Percentiles rank a stretch among this genome's conserved stretches.
Evolutionary conservation across 92 coral and sea anemone genomes (phyloP).

Genomic region (Zoanthus gigantus): DNA sequence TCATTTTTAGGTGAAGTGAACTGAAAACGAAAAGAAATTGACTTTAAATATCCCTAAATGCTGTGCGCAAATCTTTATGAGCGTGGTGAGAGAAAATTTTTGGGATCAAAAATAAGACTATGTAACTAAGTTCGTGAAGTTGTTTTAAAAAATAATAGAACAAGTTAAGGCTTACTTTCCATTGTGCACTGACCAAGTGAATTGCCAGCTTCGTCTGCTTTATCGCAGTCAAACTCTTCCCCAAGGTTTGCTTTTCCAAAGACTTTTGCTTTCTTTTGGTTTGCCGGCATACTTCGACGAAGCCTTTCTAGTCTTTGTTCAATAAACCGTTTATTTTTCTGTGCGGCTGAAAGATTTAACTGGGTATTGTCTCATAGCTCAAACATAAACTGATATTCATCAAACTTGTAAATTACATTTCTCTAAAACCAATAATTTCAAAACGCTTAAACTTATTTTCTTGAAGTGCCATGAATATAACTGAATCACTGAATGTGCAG

Average conservation of each 20-base stretch:
- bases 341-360: not conserved
- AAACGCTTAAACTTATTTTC: not conserved
- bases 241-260: slow-evolving; percentile 23
- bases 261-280: slow-evolving; percentile 67
- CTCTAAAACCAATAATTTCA: not conserved
- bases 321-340: not conserved
- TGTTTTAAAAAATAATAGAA: not conserved
- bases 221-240: slow-evolving; percentile 34
- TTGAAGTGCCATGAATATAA: not conserved
- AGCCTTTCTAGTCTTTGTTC: not conserved
- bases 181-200: not conserved
- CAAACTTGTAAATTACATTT: not conserved
- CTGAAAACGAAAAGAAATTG: no score
- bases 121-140: not conserved
- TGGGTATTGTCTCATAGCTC: not conserved
- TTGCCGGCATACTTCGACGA: slow-evolving; percentile 55
- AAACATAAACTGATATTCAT: not conserved
- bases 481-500: no score
- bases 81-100: no score
- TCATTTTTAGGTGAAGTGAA: no score
- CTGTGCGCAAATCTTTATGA: no score
- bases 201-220: not conserved
- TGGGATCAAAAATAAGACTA: no score
- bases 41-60: no score
- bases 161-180: slow-evolving; percentile 4